phyloP scores from a whole-genome alignment of 2,113 vertebrate species.

The Megaleporinus macrocephalus region DNA sequence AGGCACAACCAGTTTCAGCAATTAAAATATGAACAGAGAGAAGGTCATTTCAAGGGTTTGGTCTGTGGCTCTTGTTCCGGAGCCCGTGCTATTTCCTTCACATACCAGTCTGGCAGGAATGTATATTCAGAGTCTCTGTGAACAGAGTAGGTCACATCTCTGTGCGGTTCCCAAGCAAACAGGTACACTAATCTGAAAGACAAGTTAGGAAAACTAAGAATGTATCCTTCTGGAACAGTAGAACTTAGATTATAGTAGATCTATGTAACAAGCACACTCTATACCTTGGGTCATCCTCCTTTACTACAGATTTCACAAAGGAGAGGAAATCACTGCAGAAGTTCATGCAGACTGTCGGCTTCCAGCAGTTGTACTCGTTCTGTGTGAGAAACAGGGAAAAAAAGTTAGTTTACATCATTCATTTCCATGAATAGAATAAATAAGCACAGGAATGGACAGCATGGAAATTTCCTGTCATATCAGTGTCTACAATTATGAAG shows the following conservation, averaged over 20 bases:
- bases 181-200: constrained; percentile 81
- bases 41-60: not conserved
- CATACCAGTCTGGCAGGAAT: constrained; percentile 86
- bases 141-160: constrained; percentile 81
- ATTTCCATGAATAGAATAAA: too few species aligned
- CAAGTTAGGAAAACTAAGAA: not conserved
- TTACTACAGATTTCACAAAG: constrained; percentile 79
- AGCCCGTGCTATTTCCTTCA: constrained; percentile 70
- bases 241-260: not conserved
- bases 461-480: too few species aligned
- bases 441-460: too few species aligned
- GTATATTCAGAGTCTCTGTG: constrained; percentile 77
- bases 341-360: constrained; percentile 91
- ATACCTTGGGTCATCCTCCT: constrained; percentile 84
- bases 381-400: constrained; percentile 59
- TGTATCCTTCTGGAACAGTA: not conserved
- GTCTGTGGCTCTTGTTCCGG: constrained; percentile 24
- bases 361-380: constrained; percentile 88
- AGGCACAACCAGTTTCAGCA: not conserved
- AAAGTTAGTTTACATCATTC: too few species aligned
- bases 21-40: not conserved
- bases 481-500: too few species aligned
- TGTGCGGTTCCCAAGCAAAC: constrained; percentile 83
- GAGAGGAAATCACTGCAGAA: constrained; percentile 89
- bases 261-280: constrained; percentile 16